phyloP scores from a whole-genome alignment of 35 echinoderm and acorn worm genomes.

The Holothuria glaberrima region DNA sequence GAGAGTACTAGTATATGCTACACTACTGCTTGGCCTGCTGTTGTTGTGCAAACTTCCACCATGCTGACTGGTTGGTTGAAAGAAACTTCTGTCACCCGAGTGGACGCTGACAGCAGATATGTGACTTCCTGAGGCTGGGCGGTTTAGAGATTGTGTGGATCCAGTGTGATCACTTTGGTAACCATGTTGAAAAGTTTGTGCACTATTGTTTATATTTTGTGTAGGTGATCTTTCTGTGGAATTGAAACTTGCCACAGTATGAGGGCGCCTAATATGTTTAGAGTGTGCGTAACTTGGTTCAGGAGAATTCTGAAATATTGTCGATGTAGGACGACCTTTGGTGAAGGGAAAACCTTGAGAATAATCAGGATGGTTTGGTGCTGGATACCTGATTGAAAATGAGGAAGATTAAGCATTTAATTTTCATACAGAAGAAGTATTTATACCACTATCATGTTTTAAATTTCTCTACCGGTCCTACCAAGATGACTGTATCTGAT shows the following conservation, averaged over 20 bases:
- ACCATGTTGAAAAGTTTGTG: constrained; percentile 6
- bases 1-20: neutral
- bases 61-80: constrained; percentile 27
- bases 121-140: constrained; percentile 20
- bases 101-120: constrained; percentile 42
- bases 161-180: constrained; percentile 29
- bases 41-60: constrained; percentile 25
- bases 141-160: constrained; percentile 32
- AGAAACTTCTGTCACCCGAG: constrained; percentile 11
- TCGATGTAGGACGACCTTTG: constrained; percentile 35
- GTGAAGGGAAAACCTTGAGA: constrained; percentile 63
- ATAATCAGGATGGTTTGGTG: constrained; percentile 74
- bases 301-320: constrained; percentile 16
- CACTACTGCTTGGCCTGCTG: constrained; percentile 62
- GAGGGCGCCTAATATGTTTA: constrained; percentile 58
- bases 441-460: no score
- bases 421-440: neutral
- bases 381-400: constrained; percentile 54
- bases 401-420: constrained; percentile 2
- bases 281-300: constrained; percentile 28
- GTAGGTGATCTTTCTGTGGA: constrained; percentile 9
- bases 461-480: no score
- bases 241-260: constrained; percentile 75
- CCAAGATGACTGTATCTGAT: no score
- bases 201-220: constrained; percentile 57